Evolutionary conservation across 2,888 invertebrate species (phyloP).

Genomic region (Chirona hameri): DNA sequence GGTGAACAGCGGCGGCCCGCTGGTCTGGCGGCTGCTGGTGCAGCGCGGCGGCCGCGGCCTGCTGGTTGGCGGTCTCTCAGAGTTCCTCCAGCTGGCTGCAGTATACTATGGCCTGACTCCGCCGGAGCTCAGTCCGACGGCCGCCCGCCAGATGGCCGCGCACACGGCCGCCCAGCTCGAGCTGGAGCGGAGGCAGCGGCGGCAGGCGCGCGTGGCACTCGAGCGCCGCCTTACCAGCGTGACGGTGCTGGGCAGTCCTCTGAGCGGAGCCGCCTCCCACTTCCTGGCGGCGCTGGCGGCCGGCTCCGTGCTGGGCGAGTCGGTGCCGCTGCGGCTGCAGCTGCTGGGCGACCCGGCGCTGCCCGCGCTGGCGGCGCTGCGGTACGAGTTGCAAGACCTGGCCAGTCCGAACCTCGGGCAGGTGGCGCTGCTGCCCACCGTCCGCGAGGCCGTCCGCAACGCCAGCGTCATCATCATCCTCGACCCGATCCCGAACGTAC

Average conservation of each 20-base stretch:
- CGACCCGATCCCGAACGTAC: not conserved
- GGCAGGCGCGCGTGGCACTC: not conserved
- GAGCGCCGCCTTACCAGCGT: conserved; percentile 11
- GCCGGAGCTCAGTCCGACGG: not conserved
- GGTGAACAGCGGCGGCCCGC: not conserved
- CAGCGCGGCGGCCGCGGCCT: conserved; percentile 24
- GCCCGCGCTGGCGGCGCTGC: not conserved
- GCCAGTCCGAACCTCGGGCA: not conserved
- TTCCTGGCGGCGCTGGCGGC: conserved; percentile 23
- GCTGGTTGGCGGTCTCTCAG: conserved; percentile 1
- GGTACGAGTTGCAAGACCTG: not conserved
- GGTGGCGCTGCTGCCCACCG: not conserved
- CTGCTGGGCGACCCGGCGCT: not conserved
- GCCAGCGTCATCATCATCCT: conserved; percentile 2
- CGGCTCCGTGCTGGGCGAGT: not conserved
- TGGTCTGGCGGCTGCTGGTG: conserved; percentile 5
- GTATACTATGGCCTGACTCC: not conserved
- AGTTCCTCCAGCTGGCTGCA: not conserved
- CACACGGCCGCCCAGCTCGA: not conserved
- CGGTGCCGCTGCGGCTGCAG: not conserved
- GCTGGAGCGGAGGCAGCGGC: not conserved
- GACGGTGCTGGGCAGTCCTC: not conserved
- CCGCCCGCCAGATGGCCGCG: not conserved
- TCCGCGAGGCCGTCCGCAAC: conserved; percentile 6
- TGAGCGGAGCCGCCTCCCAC: not conserved